These are phyloP conservation scores for Halocynthia roretzi DNA, from an alignment of 23 tunicate species.

Conservation along the genomic window DNA sequence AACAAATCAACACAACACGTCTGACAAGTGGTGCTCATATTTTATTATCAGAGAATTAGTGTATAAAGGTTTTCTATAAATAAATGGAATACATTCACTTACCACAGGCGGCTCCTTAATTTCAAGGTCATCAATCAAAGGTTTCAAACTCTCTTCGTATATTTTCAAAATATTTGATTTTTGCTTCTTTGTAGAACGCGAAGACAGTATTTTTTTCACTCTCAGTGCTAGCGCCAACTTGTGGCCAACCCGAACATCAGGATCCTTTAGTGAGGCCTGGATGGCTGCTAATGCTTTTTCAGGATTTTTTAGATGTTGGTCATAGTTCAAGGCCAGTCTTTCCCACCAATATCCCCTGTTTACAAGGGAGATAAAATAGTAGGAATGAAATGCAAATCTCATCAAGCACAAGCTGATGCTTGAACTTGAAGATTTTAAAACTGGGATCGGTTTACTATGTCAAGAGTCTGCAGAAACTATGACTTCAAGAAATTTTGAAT, in stretches of 20 bases:
- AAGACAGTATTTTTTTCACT: slow-evolving; percentile 15
- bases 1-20: no score
- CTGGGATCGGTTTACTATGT: no score
- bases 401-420: no score
- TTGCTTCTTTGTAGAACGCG: slow-evolving; percentile 10
- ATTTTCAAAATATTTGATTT: not conserved
- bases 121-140: slow-evolving; percentile 9
- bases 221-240: slow-evolving; percentile 35
- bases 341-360: slow-evolving; percentile 76
- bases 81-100: slow-evolving; percentile 1
- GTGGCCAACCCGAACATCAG: slow-evolving; percentile 61
- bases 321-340: slow-evolving; percentile 60
- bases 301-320: slow-evolving; percentile 65
- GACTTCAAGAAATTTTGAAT: no score
- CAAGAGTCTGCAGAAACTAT: no score
- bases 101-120: slow-evolving; percentile 26
- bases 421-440: no score
- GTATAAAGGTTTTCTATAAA: not conserved
- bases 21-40: no score
- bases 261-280: slow-evolving; percentile 17
- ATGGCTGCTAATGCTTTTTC: slow-evolving; percentile 31
- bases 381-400: no score
- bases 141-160: slow-evolving; percentile 9
- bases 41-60: no score
- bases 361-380: not conserved